Percentiles rank a stretch among this genome's conserved stretches.
Evolutionary conservation across 2,888 invertebrate species (phyloP).

Genomic region (Luperina nickerlii): DNA sequence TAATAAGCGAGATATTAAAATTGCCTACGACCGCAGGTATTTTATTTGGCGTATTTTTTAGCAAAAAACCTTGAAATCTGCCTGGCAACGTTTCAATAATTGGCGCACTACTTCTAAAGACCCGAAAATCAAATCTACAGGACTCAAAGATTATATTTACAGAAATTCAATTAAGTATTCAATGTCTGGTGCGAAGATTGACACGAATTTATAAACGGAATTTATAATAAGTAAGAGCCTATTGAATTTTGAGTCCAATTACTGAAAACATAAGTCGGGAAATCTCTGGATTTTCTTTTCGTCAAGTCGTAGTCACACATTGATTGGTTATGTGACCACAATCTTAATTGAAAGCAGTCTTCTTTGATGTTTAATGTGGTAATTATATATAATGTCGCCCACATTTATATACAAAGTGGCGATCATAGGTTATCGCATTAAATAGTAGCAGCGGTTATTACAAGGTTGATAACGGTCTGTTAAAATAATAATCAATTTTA

Average conservation of each 20-base stretch:
- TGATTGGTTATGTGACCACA: slow-evolving; percentile 49
- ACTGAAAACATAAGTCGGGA: slow-evolving; percentile 41
- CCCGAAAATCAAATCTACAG: slow-evolving; percentile 26
- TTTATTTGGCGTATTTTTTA: slow-evolving; percentile 8
- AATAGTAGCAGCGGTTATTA: too few relatives aligned
- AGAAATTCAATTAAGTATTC: slow-evolving; percentile 39
- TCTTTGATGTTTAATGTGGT: slow-evolving; percentile 5
- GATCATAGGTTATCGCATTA: background rate
- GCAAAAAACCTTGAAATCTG: background rate
- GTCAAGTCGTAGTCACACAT: background rate
- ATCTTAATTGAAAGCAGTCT: slow-evolving; percentile 39
- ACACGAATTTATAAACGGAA: slow-evolving; percentile 56
- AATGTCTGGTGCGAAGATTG: slow-evolving; percentile 41
- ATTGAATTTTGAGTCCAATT: slow-evolving; percentile 44
- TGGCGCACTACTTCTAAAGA: slow-evolving; percentile 13
- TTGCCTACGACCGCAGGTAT: slow-evolving; percentile 3
- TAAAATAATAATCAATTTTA: background rate
- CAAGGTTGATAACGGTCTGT: too few relatives aligned
- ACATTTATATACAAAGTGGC: slow-evolving; percentile 1
- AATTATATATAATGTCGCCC: background rate
- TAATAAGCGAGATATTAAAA: slow-evolving; percentile 15
- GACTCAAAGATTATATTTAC: slow-evolving; percentile 32
- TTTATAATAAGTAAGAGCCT: slow-evolving; percentile 51
- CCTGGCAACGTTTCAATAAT: slow-evolving; percentile 35
- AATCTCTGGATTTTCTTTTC: slow-evolving; percentile 17